Conservation (phyloP, 1,140 invertebrate genomes). For the Mya arenaria region DNA sequence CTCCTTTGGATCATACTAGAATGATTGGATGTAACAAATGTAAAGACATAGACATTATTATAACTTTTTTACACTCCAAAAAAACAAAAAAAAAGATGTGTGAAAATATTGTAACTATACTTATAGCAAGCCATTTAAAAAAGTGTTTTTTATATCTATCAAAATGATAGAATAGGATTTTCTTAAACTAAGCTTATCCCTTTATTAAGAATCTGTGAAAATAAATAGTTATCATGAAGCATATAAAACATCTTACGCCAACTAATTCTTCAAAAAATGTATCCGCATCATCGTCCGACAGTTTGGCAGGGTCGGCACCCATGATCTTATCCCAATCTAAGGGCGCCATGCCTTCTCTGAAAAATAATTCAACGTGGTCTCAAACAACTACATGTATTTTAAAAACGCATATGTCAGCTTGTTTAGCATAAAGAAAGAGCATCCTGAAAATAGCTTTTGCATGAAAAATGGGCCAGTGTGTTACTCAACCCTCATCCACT, state of each 20-base stretch:
- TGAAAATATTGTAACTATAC: background rate
- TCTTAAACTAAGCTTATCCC: background rate
- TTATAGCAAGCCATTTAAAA: background rate
- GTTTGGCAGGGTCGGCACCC: conserved; percentile 64
- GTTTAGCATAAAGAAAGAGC: background rate
- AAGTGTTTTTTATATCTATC: background rate
- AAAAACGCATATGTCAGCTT: background rate
- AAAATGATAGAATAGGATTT: background rate
- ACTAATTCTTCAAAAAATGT: conserved; percentile 69
- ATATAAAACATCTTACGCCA: conserved; percentile 61
- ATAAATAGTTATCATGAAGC: too few species aligned
- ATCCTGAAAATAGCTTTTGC: too few species aligned
- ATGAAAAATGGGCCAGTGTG: background rate
- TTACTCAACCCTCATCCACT: background rate
- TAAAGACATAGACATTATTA: background rate
- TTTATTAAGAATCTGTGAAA: too few species aligned
- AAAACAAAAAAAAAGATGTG: background rate
- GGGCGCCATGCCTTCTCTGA: conserved; percentile 75
- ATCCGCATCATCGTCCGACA: conserved; percentile 73
- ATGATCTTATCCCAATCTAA: conserved; percentile 76
- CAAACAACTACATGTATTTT: background rate
- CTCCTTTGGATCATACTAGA: conserved; percentile 71
- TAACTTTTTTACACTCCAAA: background rate
- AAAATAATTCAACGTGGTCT: background rate
- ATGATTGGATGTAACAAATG: background rate